Percentiles rank a stretch among this genome's conserved stretches.
Evolutionary conservation across 2,113 vertebrate species (phyloP).

Genomic region (Microtus pennsylvanicus): DNA sequence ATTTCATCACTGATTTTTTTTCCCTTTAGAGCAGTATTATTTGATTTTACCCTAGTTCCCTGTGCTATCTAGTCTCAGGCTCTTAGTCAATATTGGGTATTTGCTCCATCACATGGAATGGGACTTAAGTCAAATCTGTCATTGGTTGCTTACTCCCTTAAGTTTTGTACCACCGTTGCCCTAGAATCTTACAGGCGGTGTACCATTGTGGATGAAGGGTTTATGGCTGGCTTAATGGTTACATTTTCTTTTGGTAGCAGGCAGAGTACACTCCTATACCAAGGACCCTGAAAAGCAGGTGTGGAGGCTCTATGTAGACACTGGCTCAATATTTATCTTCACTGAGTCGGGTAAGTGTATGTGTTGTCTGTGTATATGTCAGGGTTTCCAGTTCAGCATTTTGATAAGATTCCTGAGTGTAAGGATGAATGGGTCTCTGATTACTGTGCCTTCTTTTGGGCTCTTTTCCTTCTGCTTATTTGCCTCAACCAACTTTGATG

Average conservation of each 20-base stretch:
- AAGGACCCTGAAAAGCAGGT: background rate
- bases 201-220: background rate
- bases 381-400: too few species aligned
- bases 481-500: background rate
- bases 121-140: background rate
- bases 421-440: background rate
- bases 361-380: background rate
- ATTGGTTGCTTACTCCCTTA: background rate
- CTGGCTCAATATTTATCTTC: background rate
- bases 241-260: background rate
- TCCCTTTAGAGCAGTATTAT: background rate
- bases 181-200: background rate
- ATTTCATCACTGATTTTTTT: background rate
- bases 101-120: background rate
- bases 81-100: too few species aligned
- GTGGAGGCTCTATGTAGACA: background rate
- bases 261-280: background rate
- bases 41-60: background rate
- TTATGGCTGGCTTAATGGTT: background rate
- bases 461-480: background rate
- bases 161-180: background rate
- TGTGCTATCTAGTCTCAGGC: background rate
- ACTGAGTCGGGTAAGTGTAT: background rate
- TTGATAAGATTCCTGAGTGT: background rate
- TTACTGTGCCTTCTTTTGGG: too few species aligned